Base-by-base conservation (phyloP, 2,888 invertebrate genomes). In the Cheilosia impressa region DNA sequence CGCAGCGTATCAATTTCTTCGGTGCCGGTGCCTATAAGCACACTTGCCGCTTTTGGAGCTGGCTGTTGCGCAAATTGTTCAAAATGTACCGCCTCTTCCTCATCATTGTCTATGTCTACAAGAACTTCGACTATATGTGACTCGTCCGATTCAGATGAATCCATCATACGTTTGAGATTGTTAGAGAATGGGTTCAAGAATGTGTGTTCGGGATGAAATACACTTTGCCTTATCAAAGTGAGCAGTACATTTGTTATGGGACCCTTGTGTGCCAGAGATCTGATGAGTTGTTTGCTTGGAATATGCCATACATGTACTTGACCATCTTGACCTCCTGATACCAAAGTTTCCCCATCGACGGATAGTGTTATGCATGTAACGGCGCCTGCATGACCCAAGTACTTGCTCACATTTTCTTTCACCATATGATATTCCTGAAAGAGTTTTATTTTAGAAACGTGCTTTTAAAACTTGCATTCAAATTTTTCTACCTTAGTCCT, bases 261-360 rank as follows among this genome's bases (percentile, higher is more conserved):
- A n/a, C 96, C 96, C 91, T 96, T 96, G 88, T 96, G 96, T 50
- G 93, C 92, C 87, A 97, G 93, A 60, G 93, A 95, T 88, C 95
- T 94, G 4, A 96, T 91, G 62, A 96, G 94, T 90, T 97, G 96
- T 78, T 94, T 93, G 90, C 96, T 97, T 6, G 93, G 92, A 72
- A 97, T 94, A 88, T 98, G 96, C 98, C 98, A 98, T 24, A 97
- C 90, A 87, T 95, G 94, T 0, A 97, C 95, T 79, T 93, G 94
- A 62, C 94, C 94, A 92, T 97, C 97, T 83, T 94, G 94, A 0
- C 96, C 95, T 0, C 96, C 97, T 0, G 98, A 97, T 71, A 96
- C 93, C 27, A 98, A 91, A 15, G 94, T 94, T 52, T 93, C 94
- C 5, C 96, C 96, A 90, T 96, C 95, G 45, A 95, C 90, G 10